Evolutionary conservation across 1,140 invertebrate genomes (phyloP), one percentile per base, ranked within the genome.

Genomic region (Sycobia sp.): DNA sequence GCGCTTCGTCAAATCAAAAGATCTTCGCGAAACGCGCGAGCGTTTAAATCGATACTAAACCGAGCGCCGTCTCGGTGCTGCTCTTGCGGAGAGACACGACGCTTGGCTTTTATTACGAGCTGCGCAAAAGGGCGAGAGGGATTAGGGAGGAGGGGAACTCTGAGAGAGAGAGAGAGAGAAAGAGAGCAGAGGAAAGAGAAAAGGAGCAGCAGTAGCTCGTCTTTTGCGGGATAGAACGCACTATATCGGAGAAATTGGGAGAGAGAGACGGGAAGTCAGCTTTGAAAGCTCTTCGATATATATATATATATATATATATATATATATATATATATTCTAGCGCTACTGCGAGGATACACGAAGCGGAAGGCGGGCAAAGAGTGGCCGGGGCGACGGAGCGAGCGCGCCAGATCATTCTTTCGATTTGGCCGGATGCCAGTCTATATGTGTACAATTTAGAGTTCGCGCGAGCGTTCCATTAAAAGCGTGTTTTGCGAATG

Each of bases 381-480:
- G 23, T 39, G 3, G 13, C 14, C 20, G 27, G n/a, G 0, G 25
- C 9, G 10, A 16, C 14, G 14, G 11, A 43, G 16, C 4, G 39
- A 41, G n/a, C 4, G 14, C 34, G 38, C 16, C 20, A 47, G 50
- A 62, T 62, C 46, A 62, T 62, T 62, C 47, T 62, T 62, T 54
- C 27, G 59, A 62, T 62, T 38, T 62, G 59, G 59, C 49, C 3
- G 16, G 0, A 3, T 8, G 49, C 59, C 59, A 51, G 27, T 50
- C 14, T n/a, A n/a, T 50, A 41, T 59, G 36, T 39, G 16, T 41
- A 50, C n/a, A 41, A 50, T 50, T 59, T 59, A 41, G n/a, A 59
- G 34, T 59, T 50, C 47, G 38, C n/a, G n/a, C 34, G 22, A 50
- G 23, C 16, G 16, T 50, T 59, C 46, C 29, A 58, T 47, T 58